Percentiles rank a stretch among this genome's conserved stretches.
phyloP scores from a whole-genome alignment of 2,797 vertebrate genomes.

The Galago senegalensis region DNA sequence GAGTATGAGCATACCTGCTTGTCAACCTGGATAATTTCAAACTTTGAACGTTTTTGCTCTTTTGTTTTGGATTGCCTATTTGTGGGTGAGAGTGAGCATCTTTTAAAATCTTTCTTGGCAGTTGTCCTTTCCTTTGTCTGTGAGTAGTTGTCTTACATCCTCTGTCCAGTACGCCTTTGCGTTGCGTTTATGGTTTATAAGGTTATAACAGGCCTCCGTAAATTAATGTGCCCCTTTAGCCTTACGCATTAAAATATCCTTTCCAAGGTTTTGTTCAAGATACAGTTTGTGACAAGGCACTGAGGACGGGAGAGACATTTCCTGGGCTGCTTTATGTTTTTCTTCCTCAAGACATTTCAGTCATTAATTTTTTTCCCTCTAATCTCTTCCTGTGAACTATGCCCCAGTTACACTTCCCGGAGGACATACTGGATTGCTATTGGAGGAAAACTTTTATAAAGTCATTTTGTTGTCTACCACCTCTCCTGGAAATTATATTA shows the following conservation, averaged over 20 bases:
- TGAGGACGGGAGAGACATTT: constrained; percentile 28
- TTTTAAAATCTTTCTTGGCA: constrained; percentile 27
- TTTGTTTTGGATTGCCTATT: constrained; percentile 6
- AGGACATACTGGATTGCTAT: neutral
- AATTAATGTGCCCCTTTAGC: neutral
- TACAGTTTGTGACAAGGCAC: neutral
- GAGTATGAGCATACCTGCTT: neutral
- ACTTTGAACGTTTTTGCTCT: constrained; percentile 26
- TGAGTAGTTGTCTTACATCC: neutral
- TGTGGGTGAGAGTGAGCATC: neutral
- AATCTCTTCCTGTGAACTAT: constrained; percentile 52
- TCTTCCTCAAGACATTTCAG: constrained; percentile 52
- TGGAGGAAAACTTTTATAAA: constrained; percentile 54
- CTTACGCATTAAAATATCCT: constrained; percentile 25
- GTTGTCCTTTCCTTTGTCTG: neutral
- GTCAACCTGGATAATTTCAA: constrained; percentile 1
- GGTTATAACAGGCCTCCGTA: neutral
- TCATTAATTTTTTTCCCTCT: neutral
- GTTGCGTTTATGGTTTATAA: neutral
- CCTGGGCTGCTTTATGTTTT: constrained; percentile 20
- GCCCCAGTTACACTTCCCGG: neutral
- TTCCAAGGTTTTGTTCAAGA: constrained; percentile 39
- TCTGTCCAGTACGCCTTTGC: neutral
- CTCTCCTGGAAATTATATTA: constrained; percentile 59
- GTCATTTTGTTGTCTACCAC: constrained; percentile 24